Evolutionary conservation across 2,797 vertebrate species (phyloP).

Genomic region (Momotus momota): DNA sequence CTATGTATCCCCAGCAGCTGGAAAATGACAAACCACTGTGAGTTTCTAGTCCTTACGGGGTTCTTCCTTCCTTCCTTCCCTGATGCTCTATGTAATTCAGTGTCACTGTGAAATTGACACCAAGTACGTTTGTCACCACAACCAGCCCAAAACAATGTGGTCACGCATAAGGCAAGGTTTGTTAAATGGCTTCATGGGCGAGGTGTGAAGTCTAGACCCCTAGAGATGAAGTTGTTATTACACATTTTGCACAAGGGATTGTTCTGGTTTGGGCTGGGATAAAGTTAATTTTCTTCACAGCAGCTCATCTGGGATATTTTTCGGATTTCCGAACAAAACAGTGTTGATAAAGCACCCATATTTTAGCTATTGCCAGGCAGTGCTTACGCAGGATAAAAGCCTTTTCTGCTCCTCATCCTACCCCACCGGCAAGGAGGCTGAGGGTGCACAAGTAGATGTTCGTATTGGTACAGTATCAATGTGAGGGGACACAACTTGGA

Average conservation of each 20-base stretch:
- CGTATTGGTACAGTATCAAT: background rate
- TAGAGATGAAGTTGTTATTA: background rate
- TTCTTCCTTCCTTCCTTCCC: background rate
- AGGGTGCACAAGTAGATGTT: background rate
- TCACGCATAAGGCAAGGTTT: background rate
- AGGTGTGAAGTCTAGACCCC: background rate
- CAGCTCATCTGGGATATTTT: background rate
- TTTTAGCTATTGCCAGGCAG: background rate
- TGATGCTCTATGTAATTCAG: no score
- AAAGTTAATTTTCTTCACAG: background rate
- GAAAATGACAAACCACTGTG: background rate
- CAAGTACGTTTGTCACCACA: background rate
- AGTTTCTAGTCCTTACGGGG: background rate
- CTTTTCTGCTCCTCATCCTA: background rate
- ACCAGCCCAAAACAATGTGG: background rate
- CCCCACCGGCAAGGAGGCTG: fast-evolving
- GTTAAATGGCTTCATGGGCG: background rate
- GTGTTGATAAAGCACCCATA: background rate
- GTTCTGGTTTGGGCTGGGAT: background rate
- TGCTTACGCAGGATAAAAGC: background rate
- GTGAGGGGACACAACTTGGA: background rate
- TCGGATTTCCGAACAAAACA: background rate
- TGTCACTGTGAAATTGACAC: background rate
- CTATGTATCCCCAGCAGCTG: background rate
- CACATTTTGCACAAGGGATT: background rate